A percentile compares a stretch with the other conserved stretches of the same genome.
phyloP scores from a whole-genome alignment of 2,888 invertebrate genomes.

The Plusia festucae region DNA sequence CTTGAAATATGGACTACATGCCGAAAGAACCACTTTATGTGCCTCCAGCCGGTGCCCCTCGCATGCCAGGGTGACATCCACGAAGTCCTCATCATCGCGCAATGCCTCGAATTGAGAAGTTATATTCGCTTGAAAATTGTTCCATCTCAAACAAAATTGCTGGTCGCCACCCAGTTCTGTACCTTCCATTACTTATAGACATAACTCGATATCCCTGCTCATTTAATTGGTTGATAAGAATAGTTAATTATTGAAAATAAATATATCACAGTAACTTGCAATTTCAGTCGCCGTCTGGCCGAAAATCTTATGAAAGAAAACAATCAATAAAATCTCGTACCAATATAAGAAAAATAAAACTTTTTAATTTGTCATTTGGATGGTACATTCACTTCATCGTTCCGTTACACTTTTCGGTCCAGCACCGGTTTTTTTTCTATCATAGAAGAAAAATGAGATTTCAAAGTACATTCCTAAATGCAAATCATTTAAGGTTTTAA shows the following conservation, averaged over 20 bases:
- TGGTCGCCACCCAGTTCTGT: conserved; percentile 92
- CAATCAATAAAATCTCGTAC: conserved; percentile 90
- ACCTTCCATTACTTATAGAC: conserved; percentile 90
- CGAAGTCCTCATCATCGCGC: conserved; percentile 95
- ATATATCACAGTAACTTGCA: conserved; percentile 90
- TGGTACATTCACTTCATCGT: conserved; percentile 89
- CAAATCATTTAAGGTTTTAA: background rate
- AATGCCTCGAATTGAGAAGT: conserved; percentile 95
- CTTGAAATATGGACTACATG: conserved; percentile 96
- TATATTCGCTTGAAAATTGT: conserved; percentile 96
- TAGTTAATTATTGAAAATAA: conserved; percentile 89
- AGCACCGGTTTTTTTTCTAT: conserved; percentile 63
- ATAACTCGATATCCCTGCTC: conserved; percentile 90
- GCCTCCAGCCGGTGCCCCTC: conserved; percentile 95
- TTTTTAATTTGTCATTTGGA: conserved; percentile 89
- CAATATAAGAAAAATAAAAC: conserved; percentile 90
- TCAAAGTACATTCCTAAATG: background rate
- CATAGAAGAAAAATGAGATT: background rate
- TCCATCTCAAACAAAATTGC: conserved; percentile 97
- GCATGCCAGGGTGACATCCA: conserved; percentile 96
- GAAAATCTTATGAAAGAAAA: conserved; percentile 90
- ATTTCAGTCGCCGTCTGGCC: conserved; percentile 90
- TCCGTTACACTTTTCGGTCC: conserved; percentile 75
- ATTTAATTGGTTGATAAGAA: conserved; percentile 89
- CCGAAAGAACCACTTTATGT: conserved; percentile 95